Evolutionary conservation across 2,888 invertebrate genomes (phyloP).

Genomic region (Callyntrura guangdongensis): DNA sequence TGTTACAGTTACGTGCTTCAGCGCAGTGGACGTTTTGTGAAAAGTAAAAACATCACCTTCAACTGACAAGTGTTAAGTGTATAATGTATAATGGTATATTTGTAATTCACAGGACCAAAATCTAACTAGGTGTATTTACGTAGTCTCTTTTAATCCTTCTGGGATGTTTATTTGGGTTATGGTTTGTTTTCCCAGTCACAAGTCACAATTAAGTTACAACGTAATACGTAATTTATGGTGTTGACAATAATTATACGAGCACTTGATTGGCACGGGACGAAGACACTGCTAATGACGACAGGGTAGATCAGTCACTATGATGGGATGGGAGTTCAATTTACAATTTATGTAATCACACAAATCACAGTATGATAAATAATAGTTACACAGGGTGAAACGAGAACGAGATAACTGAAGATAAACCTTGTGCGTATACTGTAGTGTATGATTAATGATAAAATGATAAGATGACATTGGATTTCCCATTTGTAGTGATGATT

Average conservation of each 20-base stretch:
- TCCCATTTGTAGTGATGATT: neutral
- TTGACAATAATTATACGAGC: too few relatives aligned
- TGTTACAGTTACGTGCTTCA: too few relatives aligned
- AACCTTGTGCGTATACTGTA: neutral
- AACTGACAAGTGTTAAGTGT: neutral
- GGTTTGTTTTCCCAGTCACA: neutral
- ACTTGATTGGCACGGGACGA: too few relatives aligned
- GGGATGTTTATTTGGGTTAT: neutral
- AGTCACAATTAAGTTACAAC: neutral
- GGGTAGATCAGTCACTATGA: too few relatives aligned
- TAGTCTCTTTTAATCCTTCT: too few relatives aligned
- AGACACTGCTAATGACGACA: too few relatives aligned
- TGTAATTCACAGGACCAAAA: neutral
- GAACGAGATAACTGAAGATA: neutral
- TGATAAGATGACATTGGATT: constrained; percentile 39
- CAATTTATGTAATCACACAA: too few relatives aligned
- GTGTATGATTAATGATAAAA: neutral
- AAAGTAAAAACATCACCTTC: neutral
- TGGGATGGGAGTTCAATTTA: too few relatives aligned
- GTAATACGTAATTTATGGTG: neutral
- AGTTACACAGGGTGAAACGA: neutral
- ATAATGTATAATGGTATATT: neutral
- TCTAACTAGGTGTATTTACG: neutral
- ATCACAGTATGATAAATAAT: too few relatives aligned
- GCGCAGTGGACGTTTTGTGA: too few relatives aligned